Conservation (phyloP, 1,140 invertebrate genomes). For the Euwallacea similis region DNA sequence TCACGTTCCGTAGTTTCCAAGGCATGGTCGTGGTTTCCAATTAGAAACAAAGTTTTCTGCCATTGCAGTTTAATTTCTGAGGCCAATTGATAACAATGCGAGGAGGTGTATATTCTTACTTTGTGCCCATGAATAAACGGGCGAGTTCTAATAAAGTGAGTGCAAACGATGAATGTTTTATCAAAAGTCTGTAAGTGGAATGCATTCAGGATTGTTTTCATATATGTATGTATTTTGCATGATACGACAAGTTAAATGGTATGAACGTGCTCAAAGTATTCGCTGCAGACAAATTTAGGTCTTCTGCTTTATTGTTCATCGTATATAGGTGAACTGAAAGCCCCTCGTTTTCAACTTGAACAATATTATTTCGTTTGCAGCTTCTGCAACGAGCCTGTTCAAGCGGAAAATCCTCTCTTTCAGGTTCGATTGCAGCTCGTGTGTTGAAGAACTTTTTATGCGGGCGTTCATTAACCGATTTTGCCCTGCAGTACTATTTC, state of each 20-base stretch:
- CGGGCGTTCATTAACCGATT: too few relatives aligned
- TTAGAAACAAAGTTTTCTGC: constrained; percentile 1
- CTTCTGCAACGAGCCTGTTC: too few relatives aligned
- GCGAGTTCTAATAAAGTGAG: not conserved
- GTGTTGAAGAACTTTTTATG: too few relatives aligned
- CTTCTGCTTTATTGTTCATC: not conserved
- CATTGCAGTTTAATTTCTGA: too few relatives aligned
- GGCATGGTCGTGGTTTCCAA: not conserved
- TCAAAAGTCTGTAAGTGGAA: constrained; percentile 4
- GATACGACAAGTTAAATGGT: constrained; percentile 14
- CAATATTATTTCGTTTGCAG: too few relatives aligned
- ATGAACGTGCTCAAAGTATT: not conserved
- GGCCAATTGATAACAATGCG: too few relatives aligned
- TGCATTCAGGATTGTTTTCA: constrained; percentile 10
- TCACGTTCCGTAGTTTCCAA: not conserved
- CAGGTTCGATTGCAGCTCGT: too few relatives aligned
- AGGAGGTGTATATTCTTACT: not conserved
- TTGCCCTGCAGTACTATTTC: too few relatives aligned
- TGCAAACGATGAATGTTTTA: constrained; percentile 13
- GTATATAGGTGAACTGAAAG: too few relatives aligned
- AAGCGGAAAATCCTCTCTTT: too few relatives aligned
- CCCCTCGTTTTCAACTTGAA: too few relatives aligned
- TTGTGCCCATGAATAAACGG: not conserved
- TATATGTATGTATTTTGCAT: constrained; percentile 5
- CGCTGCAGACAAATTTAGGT: not conserved